Base-by-base conservation (phyloP, 2,113 vertebrate genomes). In the Ageneiosus marmoratus region DNA sequence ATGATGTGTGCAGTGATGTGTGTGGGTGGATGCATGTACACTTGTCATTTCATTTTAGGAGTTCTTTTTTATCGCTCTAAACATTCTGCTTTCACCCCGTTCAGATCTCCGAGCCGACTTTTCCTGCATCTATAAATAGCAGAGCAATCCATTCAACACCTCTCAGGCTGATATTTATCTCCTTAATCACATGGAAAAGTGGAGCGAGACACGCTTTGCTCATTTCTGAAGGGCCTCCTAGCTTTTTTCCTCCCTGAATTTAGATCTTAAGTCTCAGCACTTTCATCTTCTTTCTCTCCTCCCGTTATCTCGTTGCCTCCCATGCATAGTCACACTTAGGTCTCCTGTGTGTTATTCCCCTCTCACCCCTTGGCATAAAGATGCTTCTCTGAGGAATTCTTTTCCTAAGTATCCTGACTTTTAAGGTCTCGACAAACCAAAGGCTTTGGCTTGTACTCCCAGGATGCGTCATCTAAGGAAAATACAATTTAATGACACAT, bases 401-500 rank as follows among this genome's bases (percentile, higher is more conserved):
- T 51, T 77, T 63, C 80, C 50, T 70, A 51, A 84, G 70, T 79
- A 73, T 76, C 75, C 82, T 81, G 62, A 83, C 85, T 79, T 81
- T 82, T 78, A 80, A 81, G 79, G 75, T 67, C 44, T 83, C 79
- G 16, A 69, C 81, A 82, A 85, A 83, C 73, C 81, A 67, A 80
- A 82, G 50, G 24, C 62, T 81, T 83, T 84, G 80, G 83, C 80
- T 58, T 56, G 60, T 9, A 73, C 77, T 83, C 58, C 48, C 78
- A 41, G 73, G 78, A 86, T 75, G 80, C 77, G 80, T 88, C 86
- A 81, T 79, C 81, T 81, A 85, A 72, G 81, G 81, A 85, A 89
- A 87, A 87, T 87, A 86, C 78, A 88, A 85, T 83, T 86, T 88
- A 89, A 83, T 86, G 79, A 79, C 29, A 34, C 85, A 81, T 83